Evolutionary conservation across 1,140 invertebrate species (phyloP).

Genomic region (Glossosoma conforme): DNA sequence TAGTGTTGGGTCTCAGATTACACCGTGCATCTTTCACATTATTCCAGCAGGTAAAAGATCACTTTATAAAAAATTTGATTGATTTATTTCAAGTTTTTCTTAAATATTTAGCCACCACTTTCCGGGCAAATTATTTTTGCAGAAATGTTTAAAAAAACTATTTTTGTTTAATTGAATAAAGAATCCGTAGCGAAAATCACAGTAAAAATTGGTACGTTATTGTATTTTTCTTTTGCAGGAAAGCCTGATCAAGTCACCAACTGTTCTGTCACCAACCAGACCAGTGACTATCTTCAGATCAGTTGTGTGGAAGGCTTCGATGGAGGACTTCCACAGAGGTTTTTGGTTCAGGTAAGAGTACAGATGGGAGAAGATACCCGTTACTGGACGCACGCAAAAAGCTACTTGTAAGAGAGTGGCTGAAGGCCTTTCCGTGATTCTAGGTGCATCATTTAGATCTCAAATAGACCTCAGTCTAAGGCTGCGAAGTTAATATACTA

Average conservation of each 20-base stretch:
- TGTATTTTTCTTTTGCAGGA: constrained; percentile 33
- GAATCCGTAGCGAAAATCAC: no score
- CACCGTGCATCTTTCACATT: constrained; percentile 74
- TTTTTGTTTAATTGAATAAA: no score
- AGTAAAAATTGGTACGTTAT: no score
- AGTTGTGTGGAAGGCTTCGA: constrained; percentile 66
- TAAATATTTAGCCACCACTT: no score
- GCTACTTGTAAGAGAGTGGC: neutral
- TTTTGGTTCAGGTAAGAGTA: constrained; percentile 39
- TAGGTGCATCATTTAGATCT: no score
- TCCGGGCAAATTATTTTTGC: constrained; percentile 24
- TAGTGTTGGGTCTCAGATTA: constrained; percentile 63
- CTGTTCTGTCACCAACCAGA: constrained; percentile 56
- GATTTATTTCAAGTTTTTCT: no score
- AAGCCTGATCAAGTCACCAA: constrained; percentile 53
- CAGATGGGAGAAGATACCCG: neutral
- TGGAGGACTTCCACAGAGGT: constrained; percentile 55
- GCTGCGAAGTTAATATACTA: no score
- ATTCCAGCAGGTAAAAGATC: constrained; percentile 72
- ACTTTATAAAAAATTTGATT: no score
- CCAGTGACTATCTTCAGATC: constrained; percentile 53
- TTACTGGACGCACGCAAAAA: neutral
- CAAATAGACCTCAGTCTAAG: no score
- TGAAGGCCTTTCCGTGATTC: no score
- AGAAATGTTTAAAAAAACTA: neutral